Percentiles rank a stretch among this genome's conserved stretches.
Evolutionary conservation across 2,113 vertebrate species (phyloP).

Genomic region (Passer domesticus): DNA sequence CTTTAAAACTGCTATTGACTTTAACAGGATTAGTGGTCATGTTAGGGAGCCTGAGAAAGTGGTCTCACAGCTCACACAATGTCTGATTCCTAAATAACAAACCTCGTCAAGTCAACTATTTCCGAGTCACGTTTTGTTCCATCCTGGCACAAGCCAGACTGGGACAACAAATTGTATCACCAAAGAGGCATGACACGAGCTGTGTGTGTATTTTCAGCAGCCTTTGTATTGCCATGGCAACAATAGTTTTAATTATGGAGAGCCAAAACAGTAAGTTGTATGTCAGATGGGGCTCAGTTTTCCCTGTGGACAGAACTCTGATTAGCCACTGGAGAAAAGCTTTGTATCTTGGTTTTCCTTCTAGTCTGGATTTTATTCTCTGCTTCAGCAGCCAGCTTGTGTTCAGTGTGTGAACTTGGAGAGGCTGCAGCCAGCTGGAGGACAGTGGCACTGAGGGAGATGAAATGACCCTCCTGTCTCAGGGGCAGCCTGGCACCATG

Average conservation of each 20-base stretch:
- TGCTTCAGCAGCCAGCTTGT: constrained; percentile 12
- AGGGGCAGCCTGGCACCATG: background rate
- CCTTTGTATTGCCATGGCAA: constrained; percentile 63
- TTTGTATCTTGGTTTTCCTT: constrained; percentile 40
- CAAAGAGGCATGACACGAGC: constrained; percentile 10
- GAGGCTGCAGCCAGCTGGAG: background rate
- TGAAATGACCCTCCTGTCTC: background rate
- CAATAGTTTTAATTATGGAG: constrained; percentile 70
- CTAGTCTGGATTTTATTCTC: constrained; percentile 60
- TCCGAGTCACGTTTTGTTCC: constrained; percentile 12
- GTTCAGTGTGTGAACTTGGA: background rate
- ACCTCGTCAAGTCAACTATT: background rate
- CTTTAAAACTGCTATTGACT: constrained; percentile 23
- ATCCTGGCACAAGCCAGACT: background rate
- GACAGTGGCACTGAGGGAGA: background rate
- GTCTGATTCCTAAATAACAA: constrained; percentile 17
- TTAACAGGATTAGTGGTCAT: background rate
- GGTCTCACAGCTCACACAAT: background rate
- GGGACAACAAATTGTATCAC: background rate
- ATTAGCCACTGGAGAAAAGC: constrained; percentile 49
- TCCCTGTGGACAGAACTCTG: constrained; percentile 66
- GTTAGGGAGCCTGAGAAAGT: constrained; percentile 1
- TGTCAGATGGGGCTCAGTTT: constrained; percentile 63
- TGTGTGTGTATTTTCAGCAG: background rate
- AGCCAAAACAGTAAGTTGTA: constrained; percentile 52